phyloP scores from a whole-genome alignment of 2,113 vertebrate genomes.

The Neodontobutis hainanensis region DNA sequence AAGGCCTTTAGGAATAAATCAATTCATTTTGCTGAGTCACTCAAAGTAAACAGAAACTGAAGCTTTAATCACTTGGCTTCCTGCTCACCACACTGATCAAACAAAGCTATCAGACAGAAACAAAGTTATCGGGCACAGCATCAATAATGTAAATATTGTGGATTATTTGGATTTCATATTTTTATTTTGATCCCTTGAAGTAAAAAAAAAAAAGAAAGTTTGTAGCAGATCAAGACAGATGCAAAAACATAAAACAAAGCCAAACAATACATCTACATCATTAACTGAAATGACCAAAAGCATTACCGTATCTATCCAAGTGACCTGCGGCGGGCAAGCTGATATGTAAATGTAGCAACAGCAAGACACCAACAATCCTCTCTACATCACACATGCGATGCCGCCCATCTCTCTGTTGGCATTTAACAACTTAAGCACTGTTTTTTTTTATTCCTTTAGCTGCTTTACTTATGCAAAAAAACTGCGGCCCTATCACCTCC shows the following conservation, averaged over 20 bases:
- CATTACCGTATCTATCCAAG: too few species aligned
- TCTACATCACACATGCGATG: too few species aligned
- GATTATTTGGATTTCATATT: background rate
- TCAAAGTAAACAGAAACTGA: background rate
- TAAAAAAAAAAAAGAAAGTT: background rate
- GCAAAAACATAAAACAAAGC: background rate
- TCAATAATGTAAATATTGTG: constrained; percentile 2
- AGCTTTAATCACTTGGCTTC: background rate
- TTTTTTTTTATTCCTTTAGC: too few species aligned
- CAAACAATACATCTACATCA: too few species aligned
- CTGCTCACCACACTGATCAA: background rate
- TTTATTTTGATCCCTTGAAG: background rate
- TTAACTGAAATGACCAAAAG: too few species aligned
- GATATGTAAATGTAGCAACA: too few species aligned
- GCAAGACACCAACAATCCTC: too few species aligned
- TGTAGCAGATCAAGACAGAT: background rate
- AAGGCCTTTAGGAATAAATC: background rate
- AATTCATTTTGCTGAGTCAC: background rate
- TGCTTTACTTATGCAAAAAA: too few species aligned
- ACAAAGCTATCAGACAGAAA: background rate
- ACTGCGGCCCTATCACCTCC: too few species aligned
- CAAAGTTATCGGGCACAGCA: constrained; percentile 5
- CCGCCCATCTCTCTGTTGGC: too few species aligned
- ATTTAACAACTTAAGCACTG: too few species aligned
- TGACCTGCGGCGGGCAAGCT: too few species aligned